phyloP scores from a whole-genome alignment of 2,113 vertebrate genomes.

The Hiodon alosoides region DNA sequence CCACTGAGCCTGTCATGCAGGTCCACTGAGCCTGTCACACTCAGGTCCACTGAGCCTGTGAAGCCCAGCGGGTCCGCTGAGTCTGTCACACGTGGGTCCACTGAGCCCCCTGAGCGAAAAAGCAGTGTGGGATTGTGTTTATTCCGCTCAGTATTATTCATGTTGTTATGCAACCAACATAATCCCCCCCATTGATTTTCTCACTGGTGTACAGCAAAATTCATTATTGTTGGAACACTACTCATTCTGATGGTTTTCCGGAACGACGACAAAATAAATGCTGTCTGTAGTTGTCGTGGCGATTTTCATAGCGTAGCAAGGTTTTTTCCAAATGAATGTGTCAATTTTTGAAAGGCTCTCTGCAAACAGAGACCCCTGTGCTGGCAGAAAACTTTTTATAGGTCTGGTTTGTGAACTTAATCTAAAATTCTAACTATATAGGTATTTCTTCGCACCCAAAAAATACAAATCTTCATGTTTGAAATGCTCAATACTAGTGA shows the following conservation, averaged over 20 bases:
- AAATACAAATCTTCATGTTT: background rate
- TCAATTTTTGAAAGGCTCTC: too few relatives aligned
- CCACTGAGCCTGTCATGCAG: background rate
- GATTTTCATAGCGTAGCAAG: background rate
- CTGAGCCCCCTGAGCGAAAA: too few relatives aligned
- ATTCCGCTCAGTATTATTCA: background rate
- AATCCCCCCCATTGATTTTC: background rate
- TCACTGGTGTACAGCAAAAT: background rate
- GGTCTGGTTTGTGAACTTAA: too few relatives aligned
- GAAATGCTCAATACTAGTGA: background rate
- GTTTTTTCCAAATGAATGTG: background rate
- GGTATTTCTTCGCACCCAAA: too few relatives aligned
- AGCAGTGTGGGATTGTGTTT: background rate
- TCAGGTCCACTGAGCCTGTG: background rate
- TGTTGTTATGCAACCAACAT: slow-evolving; percentile 1
- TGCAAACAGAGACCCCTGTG: too few relatives aligned
- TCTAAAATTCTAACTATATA: too few relatives aligned
- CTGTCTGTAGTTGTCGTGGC: background rate
- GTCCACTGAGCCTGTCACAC: background rate
- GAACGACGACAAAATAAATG: background rate
- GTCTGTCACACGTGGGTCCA: too few relatives aligned
- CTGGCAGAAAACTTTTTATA: too few relatives aligned
- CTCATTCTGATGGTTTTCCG: background rate
- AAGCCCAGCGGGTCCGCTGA: background rate
- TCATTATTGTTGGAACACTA: background rate